Conservation (phyloP, 2,113 vertebrate genomes). For the Neotoma lepida region DNA sequence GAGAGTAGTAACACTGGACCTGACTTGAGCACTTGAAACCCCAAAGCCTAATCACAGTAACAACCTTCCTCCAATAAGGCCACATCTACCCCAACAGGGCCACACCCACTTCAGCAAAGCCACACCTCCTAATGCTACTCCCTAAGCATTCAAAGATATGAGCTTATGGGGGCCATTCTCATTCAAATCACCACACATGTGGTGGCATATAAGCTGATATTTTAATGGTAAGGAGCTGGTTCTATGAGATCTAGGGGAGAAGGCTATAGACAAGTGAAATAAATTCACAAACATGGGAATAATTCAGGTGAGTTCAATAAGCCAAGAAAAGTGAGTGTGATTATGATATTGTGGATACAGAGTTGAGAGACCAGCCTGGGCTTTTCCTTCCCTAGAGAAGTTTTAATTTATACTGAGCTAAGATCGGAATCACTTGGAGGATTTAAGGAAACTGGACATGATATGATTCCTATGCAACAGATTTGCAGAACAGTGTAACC, state of each 20-base stretch:
- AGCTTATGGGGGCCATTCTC: background rate
- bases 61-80: background rate
- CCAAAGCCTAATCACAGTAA: background rate
- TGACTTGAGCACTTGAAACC: background rate
- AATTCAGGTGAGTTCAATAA: background rate
- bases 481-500: background rate
- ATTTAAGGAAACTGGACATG: background rate
- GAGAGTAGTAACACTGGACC: background rate
- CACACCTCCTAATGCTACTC: background rate
- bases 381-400: background rate
- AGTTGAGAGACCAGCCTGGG: background rate
- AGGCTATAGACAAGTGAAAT: background rate
- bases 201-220: background rate
- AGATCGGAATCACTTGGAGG: background rate
- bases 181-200: background rate
- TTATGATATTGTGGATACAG: background rate
- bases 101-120: background rate
- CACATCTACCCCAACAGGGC: background rate
- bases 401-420: background rate
- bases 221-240: background rate
- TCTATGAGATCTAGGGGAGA: background rate
- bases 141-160: background rate
- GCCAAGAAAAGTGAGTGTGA: background rate
- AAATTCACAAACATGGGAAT: background rate
- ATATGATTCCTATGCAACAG: background rate